Evolutionary conservation across 2,113 vertebrate species (phyloP).

Genomic region (Protobothrops mucrosquamatus): DNA sequence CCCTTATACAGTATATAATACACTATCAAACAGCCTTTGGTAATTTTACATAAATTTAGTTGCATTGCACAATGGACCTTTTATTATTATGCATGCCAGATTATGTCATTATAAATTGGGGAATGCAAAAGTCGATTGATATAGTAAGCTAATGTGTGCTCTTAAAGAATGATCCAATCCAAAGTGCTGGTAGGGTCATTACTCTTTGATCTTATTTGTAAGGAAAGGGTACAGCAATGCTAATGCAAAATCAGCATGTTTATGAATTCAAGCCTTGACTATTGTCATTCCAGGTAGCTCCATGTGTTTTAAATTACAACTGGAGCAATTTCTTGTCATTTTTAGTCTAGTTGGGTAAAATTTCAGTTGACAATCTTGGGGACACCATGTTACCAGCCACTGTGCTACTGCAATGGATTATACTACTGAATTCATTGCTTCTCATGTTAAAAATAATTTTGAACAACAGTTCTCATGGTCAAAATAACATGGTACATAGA

Average conservation of each 20-base stretch:
- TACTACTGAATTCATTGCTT: not conserved
- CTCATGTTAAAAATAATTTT: not conserved
- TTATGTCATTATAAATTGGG: not conserved
- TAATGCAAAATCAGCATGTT: not conserved
- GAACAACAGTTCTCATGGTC: not conserved
- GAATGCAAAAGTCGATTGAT: not conserved
- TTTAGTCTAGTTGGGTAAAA: not conserved
- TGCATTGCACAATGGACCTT: not conserved
- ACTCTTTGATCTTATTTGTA: not conserved
- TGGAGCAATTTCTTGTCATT: not conserved
- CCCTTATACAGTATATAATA: not conserved
- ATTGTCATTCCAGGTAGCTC: not conserved
- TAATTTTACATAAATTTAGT: not conserved
- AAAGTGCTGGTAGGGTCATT: not conserved
- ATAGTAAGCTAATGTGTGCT: not conserved
- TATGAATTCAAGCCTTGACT: not conserved
- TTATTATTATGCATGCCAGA: not conserved
- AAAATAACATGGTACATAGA: not conserved
- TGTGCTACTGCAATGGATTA: not conserved
- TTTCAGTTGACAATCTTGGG: not conserved
- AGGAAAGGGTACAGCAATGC: not conserved
- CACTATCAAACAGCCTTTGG: not conserved
- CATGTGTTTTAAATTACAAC: not conserved
- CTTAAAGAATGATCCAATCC: not conserved
- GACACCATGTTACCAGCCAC: not conserved